Conservation (phyloP, 2,797 vertebrate genomes). For the Diplodus sargus region DNA sequence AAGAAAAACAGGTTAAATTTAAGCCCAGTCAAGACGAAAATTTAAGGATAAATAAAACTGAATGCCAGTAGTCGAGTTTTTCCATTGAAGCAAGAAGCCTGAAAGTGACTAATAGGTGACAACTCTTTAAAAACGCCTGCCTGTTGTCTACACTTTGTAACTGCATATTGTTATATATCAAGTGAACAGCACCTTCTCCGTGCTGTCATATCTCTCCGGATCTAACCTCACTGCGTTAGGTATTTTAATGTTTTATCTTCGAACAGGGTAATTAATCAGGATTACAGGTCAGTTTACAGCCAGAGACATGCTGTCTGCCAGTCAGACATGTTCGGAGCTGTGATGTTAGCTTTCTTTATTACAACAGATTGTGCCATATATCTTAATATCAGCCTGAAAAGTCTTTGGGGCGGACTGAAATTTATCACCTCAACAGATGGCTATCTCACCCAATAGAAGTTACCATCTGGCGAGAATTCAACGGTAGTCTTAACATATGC, state of each 20-base stretch:
- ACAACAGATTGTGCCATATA: conserved; percentile 34
- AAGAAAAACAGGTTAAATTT: conserved; percentile 14
- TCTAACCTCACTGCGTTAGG: background rate
- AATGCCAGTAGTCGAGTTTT: background rate
- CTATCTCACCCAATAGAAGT: conserved; percentile 3
- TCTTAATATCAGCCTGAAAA: conserved; percentile 23
- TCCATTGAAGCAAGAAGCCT: background rate
- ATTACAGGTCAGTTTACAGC: conserved; percentile 48
- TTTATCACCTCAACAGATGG: conserved; percentile 22
- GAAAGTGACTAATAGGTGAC: background rate
- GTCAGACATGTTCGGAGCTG: conserved; percentile 12
- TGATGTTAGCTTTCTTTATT: conserved; percentile 38
- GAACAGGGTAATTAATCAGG: conserved; percentile 41
- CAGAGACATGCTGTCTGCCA: conserved; percentile 53
- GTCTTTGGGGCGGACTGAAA: background rate
- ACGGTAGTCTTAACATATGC: conserved; percentile 2
- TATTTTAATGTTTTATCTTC: background rate
- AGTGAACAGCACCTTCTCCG: background rate
- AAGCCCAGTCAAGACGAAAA: background rate
- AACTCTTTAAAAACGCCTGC: background rate
- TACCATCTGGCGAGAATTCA: conserved; percentile 21
- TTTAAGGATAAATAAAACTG: background rate
- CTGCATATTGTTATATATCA: background rate
- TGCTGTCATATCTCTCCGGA: background rate
- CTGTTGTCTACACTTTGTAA: background rate